Evolutionary conservation across 2,797 vertebrate species (phyloP).

Genomic region (Aplochiton taeniatus): DNA sequence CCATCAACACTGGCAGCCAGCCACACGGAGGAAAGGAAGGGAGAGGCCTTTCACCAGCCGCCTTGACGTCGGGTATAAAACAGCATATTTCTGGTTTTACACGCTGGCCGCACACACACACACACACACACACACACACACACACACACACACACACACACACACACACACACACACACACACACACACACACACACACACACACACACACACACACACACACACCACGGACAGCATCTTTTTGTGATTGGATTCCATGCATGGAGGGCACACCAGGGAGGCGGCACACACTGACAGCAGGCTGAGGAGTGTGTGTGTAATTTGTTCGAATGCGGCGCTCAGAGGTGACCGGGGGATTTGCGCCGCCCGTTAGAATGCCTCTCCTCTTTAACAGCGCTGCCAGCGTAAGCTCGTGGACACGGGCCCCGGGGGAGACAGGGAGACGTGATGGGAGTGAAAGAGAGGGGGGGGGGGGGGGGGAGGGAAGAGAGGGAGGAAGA

Average conservation of each 20-base stretch:
- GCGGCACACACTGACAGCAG: conserved; percentile 28
- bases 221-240: conserved; percentile 10
- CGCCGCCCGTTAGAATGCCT: conserved; percentile 19
- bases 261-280: conserved; percentile 42
- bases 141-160: background rate
- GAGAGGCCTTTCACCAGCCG: conserved; percentile 49
- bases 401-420: conserved; percentile 5
- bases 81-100: conserved; percentile 41
- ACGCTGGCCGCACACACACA: conserved; percentile 10
- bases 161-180: background rate
- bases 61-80: conserved; percentile 36
- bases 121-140: conserved; percentile 31
- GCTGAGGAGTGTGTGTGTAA: conserved; percentile 15
- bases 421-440: background rate
- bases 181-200: conserved; percentile 37
- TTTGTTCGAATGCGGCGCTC: conserved; percentile 31
- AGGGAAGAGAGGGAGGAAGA: too few species aligned
- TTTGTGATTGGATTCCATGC: conserved; percentile 55
- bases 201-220: conserved; percentile 33
- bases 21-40: conserved; percentile 12
- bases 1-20: too few species aligned
- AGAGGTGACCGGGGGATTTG: conserved; percentile 26
- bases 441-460: background rate
- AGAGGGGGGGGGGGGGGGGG: background rate
- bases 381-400: conserved; percentile 19